These are phyloP conservation scores for Cichlasoma orientale DNA, from an alignment of 2,797 vertebrate genomes.

Conservation along the genomic window DNA sequence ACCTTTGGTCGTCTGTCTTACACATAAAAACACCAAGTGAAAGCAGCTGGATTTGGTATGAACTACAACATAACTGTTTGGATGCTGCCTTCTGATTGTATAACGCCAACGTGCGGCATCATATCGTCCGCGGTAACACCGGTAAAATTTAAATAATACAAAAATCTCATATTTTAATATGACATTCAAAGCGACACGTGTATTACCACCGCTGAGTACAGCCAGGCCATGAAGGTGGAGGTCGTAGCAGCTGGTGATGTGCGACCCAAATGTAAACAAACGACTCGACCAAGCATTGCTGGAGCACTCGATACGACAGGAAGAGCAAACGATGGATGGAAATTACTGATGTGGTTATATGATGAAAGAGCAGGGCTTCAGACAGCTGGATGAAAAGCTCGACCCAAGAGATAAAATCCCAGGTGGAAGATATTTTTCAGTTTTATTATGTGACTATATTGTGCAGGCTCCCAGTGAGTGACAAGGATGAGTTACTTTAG, in stretches of 20 bases:
- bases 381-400: too few relatives aligned
- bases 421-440: not conserved
- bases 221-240: not conserved
- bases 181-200: not conserved
- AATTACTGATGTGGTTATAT: not conserved
- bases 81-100: too few relatives aligned
- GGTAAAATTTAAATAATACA: too few relatives aligned
- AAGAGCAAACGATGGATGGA: not conserved
- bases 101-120: too few relatives aligned
- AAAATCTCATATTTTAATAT: too few relatives aligned
- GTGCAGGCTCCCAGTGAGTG: not conserved
- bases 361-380: not conserved
- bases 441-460: not conserved
- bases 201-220: not conserved
- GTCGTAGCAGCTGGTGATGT: not conserved
- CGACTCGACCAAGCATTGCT: not conserved
- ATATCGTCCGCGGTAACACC: too few relatives aligned
- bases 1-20: not conserved
- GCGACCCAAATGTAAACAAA: not conserved
- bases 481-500: not conserved
- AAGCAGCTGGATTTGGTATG: not conserved
- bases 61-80: too few relatives aligned
- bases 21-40: not conserved
- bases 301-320: not conserved
- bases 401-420: not conserved